Conservation (phyloP, 1,140 invertebrate genomes). For the Drosophila parvula region DNA sequence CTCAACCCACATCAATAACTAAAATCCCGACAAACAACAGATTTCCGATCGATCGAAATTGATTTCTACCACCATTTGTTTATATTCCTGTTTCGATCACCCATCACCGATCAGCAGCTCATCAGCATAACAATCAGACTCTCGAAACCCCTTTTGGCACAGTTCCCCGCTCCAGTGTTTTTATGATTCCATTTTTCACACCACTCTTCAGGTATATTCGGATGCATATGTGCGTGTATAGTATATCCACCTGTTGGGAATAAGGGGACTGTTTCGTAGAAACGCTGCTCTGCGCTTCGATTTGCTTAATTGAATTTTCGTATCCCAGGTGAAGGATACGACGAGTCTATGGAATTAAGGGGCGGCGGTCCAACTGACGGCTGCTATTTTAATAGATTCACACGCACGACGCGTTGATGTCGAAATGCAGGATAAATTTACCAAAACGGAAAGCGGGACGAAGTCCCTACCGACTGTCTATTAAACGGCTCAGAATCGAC, state of each 20-base stretch:
- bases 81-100: background rate
- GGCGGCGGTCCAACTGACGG: conserved; percentile 13
- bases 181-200: conserved; percentile 55
- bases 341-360: conserved; percentile 1
- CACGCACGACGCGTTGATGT: conserved; percentile 51
- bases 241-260: conserved; percentile 28
- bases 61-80: conserved; percentile 54
- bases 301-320: conserved; percentile 77
- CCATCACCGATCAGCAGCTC: conserved; percentile 29
- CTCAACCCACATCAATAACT: conserved; percentile 52
- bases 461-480: conserved; percentile 5
- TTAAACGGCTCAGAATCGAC: background rate
- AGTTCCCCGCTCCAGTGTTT: conserved; percentile 1
- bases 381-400: conserved; percentile 70
- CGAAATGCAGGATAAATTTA: background rate
- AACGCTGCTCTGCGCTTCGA: conserved; percentile 63
- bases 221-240: background rate
- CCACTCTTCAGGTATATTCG: conserved; percentile 12
- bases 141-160: conserved; percentile 56
- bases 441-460: background rate
- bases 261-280: conserved; percentile 57
- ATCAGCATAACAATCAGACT: conserved; percentile 66
- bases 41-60: conserved; percentile 60
- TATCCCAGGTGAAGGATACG: conserved; percentile 31
- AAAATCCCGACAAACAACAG: conserved; percentile 46